Base-by-base conservation (phyloP, 2,113 vertebrate genomes). In the Notarius lentiginosus region DNA sequence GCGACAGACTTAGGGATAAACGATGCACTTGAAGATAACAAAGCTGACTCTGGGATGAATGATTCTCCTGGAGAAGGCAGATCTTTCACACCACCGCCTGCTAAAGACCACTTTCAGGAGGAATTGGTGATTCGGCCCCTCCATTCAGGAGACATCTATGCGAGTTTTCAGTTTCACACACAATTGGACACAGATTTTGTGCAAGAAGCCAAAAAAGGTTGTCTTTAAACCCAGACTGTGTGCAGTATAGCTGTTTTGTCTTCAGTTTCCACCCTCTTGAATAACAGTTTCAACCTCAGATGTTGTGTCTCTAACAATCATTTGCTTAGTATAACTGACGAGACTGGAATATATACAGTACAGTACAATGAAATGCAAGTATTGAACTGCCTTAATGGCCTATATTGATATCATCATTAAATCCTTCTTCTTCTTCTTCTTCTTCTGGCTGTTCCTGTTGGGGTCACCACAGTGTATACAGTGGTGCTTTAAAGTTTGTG, bases 81-180 rank as follows among this genome's bases (percentile, higher is more conserved):
- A 4, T 17, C 15, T 30, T 24, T 20, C 2, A 89, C 2, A 7
- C 79, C 9, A n/a, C 30, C 73, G 53, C 58, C 89, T 0, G 89
- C 83, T 51, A 94, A 92, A 91, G 95, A 96, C 2, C 92, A 94
- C 22, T 95, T 98, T 88, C 91, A 95, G 84, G 97, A 99, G 91
- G 98, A 99, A 86, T 87, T 99, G 81, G 96, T 98, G 27, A 94
- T 99, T 90, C 96, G 95, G 49, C 98, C 97, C 5, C 94, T 99
- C 53, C 96, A 96, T 47, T 96, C 95, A 0, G 98, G 97, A n/a
- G 97, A 99, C 85, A 92, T 99, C 55, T 97, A 97, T 86, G 96
- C 97, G 53, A 97, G 95, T 55, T 99, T 99, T 92, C 97, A 99
- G 93, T 99, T 99, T 93, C 96, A 96, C 70, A 98, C 97, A 27